phyloP scores from a whole-genome alignment of 2,113 vertebrate species.

The Candoia aspera region DNA sequence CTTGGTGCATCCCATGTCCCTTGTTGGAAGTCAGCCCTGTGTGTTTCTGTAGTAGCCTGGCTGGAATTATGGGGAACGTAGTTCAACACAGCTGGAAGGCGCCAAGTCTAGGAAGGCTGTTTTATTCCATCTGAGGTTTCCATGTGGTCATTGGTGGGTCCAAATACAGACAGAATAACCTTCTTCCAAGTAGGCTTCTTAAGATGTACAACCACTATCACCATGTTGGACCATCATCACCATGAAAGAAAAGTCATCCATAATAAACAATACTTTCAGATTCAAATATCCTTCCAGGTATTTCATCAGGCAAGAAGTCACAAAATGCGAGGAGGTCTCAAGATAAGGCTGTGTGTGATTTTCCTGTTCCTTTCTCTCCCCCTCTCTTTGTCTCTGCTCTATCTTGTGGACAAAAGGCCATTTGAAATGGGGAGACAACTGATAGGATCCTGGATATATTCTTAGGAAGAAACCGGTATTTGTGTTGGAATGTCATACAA shows the following conservation, averaged over 20 bases:
- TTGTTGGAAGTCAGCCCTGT: neutral
- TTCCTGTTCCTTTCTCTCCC: neutral
- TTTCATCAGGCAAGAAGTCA: no score
- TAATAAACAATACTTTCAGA: no score
- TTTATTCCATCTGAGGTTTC: neutral
- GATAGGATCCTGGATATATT: neutral
- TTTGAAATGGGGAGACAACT: no score
- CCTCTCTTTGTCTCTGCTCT: neutral
- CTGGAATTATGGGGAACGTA: neutral
- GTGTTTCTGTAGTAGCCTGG: neutral
- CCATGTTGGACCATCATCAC: no score
- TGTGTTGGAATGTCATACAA: neutral
- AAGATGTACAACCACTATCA: no score
- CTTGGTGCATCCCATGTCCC: neutral
- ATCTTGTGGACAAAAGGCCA: neutral
- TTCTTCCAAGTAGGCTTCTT: no score
- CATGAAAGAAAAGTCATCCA: no score
- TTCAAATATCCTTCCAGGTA: no score
- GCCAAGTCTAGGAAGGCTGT: neutral
- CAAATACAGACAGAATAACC: no score
- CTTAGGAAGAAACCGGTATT: neutral
- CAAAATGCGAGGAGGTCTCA: no score
- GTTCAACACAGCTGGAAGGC: neutral
- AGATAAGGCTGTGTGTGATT: no score
- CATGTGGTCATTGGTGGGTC: neutral